These are phyloP conservation scores for Sakesphorus luctuosus DNA, from an alignment of 2,113 vertebrate genomes.

Conservation along the genomic window DNA sequence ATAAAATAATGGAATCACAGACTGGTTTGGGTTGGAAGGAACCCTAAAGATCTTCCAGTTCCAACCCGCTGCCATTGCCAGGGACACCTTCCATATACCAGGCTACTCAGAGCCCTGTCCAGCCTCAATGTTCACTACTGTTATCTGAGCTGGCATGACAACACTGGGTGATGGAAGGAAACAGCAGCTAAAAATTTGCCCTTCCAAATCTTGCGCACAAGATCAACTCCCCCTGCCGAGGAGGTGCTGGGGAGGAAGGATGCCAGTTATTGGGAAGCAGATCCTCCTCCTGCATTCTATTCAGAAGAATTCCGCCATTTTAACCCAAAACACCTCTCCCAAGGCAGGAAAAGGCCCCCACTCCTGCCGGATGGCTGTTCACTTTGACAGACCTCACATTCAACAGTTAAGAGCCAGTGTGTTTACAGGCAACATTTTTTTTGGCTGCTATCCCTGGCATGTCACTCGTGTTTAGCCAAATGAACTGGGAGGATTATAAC, in stretches of 20 bases:
- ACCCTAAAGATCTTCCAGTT: background rate
- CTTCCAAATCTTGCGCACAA: no score
- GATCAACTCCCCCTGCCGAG: background rate
- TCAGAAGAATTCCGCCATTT: background rate
- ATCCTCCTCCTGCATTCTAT: background rate
- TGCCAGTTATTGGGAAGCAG: fast-evolving
- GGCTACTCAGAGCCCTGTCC: background rate
- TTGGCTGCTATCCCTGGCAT: conserved; percentile 26
- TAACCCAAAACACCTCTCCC: background rate
- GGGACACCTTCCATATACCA: background rate
- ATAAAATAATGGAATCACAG: background rate
- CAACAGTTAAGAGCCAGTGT: background rate
- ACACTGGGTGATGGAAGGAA: background rate
- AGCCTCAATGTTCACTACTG: background rate
- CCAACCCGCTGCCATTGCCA: background rate
- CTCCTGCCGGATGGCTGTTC: background rate
- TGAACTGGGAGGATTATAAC: conserved; percentile 32
- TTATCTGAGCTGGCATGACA: background rate
- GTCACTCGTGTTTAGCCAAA: conserved; percentile 35
- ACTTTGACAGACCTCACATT: background rate
- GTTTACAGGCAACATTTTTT: background rate
- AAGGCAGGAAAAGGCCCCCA: background rate
- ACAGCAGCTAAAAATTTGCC: background rate
- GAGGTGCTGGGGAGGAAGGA: background rate
- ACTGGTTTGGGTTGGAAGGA: background rate